Base-by-base conservation (phyloP, 92 coral and sea anemone genomes). In the Siderastrea radians region DNA sequence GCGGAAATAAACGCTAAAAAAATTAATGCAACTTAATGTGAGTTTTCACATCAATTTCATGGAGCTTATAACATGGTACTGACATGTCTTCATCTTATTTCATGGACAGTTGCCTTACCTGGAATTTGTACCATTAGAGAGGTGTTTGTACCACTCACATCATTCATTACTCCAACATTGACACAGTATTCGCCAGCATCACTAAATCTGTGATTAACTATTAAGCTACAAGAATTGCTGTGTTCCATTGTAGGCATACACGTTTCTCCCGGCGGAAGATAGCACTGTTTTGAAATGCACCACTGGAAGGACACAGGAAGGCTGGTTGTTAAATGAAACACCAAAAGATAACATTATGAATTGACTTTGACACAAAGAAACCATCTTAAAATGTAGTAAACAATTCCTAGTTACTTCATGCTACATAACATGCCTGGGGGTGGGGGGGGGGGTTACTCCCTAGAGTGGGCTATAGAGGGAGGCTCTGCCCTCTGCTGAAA, bases 241-340 rank as follows among this genome's bases (percentile, higher is more conserved):
- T 85, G 75, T 4, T 63, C 72, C 44, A 85, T 3, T 7, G 74
- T 75, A 19, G 76, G 83, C 53, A 76, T 85, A 68, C 91, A 87
- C 7, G 55, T 76, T 3, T 83, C 74, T 49, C 53, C 66, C 3
- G 79, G 68, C 7, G 74, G 86, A 63, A 61, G 65, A 69, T 75
- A 16, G n/a, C 87, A 91, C 13, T 55, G 75, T 52, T 63, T 86
- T 60, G 77, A 74, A 68, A 80, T 61, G n/a, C 77, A 85, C 95
- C 95, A 93, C 6, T 86, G 91, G 49, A 93, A 68, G 49, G 92
- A 81, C 51, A 89, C 89, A 80, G 95, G 95, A 46, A 80, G 58
- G 26, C 95, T 93, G 58, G 68, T 61, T 78, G 62, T 11, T 11
- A 84, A 59, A 55, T 65, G 49, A 64, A 60, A n/a, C 38, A 0